Evolutionary conservation across 2,113 vertebrate genomes (phyloP), one percentile per base, ranked within the genome.

Genomic region (Aphelocoma coerulescens): DNA sequence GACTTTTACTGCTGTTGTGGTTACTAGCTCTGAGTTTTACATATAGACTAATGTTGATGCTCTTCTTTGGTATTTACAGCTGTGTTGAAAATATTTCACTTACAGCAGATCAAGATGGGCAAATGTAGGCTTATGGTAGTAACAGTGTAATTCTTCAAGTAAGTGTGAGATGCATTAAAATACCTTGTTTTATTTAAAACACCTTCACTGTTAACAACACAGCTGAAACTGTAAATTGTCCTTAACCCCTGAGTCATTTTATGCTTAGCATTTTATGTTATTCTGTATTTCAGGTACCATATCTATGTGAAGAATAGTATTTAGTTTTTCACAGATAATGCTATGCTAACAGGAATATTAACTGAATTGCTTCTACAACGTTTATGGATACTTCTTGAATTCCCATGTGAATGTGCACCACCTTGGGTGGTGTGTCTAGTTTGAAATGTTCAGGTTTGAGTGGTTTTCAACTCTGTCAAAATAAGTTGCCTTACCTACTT

Each of bases 141-240:
- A 83, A 67, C 44, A 51, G 43, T 74, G 11, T 44, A 80, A 61
- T 74, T 85, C 23, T 57, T 92, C 46, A 61, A 79, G 14, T 49
- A 68, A 66, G 22, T 24, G 27, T 71, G 39, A 82, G 63, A 51
- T 68, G 33, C 26, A 71, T 82, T 86, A 80, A 89, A 85, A 35
- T 85, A 90, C 54, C 84, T 95, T 20, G 16, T 72, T 97, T 93
- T 35, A 46, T 85, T 57, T 16, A 16, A 69, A 89, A 87, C 80
- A 92, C 68, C 61, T 93, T 46, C 87, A 9, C 27, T 28, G 77
- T 89, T 95, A 97, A 93, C 88, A 89, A 80, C 24, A 83, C 41
- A 49, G 26, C 22, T 49, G 77, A 96, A 96, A 93, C 80, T 96
- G 92, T 96, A 88, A 97, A 49, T 93, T 90, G 69, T 63, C 91